Percentiles rank a stretch among this genome's conserved stretches.
Conservation (phyloP, 1,140 invertebrate species). For the Sycophila sp. region DNA sequence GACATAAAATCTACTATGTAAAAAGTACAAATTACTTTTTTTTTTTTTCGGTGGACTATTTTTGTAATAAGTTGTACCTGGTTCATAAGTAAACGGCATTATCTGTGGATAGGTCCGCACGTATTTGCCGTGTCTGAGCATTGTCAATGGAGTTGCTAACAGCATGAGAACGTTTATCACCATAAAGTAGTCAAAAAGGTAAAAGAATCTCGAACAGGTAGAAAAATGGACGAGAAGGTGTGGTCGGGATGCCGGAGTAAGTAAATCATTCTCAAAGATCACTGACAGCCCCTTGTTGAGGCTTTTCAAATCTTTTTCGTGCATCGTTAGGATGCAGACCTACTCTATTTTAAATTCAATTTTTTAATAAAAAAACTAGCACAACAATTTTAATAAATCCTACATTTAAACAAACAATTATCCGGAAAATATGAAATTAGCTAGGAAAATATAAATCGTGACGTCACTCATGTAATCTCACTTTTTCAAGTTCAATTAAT, state of each 20-base stretch:
- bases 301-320: not conserved
- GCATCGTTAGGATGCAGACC: not conserved
- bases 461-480: too few species aligned
- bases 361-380: not conserved
- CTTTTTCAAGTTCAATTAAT: too few species aligned
- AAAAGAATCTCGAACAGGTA: conserved; percentile 6
- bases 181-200: not conserved
- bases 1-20: too few species aligned
- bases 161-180: not conserved
- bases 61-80: too few species aligned
- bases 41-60: too few species aligned
- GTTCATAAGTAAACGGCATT: conserved; percentile 14
- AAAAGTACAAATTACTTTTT: too few species aligned
- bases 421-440: too few species aligned
- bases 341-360: not conserved
- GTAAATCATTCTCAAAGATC: not conserved
- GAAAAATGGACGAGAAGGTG: not conserved
- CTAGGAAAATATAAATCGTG: too few species aligned
- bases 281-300: not conserved
- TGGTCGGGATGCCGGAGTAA: not conserved
- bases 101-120: not conserved
- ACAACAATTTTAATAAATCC: not conserved
- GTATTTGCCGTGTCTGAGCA: conserved; percentile 5
- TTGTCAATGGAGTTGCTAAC: not conserved
- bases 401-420: too few species aligned